Conservation (phyloP, 2,888 invertebrate genomes). For the Keiferia lycopersicella region DNA sequence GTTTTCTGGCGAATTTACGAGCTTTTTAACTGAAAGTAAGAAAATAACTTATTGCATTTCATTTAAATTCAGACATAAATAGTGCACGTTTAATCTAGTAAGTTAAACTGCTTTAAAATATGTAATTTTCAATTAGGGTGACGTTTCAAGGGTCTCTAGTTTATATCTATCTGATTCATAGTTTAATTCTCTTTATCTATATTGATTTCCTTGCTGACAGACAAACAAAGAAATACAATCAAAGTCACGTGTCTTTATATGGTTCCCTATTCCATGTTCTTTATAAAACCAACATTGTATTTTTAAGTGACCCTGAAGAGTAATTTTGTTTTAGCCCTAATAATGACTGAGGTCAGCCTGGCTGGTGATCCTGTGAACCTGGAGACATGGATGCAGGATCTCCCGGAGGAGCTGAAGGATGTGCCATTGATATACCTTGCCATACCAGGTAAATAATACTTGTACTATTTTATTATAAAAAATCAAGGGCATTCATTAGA, state of each 20-base stretch:
- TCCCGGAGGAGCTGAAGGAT: conserved; percentile 81
- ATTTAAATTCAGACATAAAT: not conserved
- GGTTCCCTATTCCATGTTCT: not conserved
- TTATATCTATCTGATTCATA: conserved; percentile 1
- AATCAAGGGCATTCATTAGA: not conserved
- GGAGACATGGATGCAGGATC: conserved; percentile 86
- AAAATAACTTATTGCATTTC: not conserved
- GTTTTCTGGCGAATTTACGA: not conserved
- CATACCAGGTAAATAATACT: conserved; percentile 84
- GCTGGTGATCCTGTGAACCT: conserved; percentile 58
- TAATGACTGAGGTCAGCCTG: conserved; percentile 57
- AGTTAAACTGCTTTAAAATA: not conserved
- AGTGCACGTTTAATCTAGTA: not conserved
- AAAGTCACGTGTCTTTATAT: not conserved
- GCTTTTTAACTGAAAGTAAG: conserved; percentile 2
- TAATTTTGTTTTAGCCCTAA: conserved; percentile 46
- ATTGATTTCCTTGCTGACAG: not conserved
- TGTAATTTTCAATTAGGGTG: not conserved
- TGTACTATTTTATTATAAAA: not conserved
- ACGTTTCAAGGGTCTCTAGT: not conserved
- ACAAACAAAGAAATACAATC: conserved; percentile 1
- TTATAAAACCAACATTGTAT: not conserved
- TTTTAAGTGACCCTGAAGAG: not conserved
- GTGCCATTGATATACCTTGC: conserved; percentile 86
- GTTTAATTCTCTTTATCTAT: not conserved